Evolutionary conservation across 1,140 invertebrate species (phyloP), one percentile per base, ranked within the genome.

Genomic region (Chymomyza costata): DNA sequence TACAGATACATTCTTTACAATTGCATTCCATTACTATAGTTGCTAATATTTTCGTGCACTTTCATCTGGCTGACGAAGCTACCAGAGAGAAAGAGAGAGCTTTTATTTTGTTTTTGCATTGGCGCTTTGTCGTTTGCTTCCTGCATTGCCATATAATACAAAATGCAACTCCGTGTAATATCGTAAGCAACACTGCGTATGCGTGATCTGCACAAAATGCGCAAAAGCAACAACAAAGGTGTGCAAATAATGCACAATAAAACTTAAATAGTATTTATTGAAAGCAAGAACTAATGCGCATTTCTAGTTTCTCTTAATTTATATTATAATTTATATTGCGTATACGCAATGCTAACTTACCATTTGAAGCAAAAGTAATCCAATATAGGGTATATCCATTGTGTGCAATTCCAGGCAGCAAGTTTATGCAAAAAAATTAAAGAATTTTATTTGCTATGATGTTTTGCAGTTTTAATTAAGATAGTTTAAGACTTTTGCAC

Each of bases 341-440:
- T 25, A 25, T 25, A 25, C 21, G 21, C 6, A 14, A 17, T 31
- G n/a, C 17, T 2, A 14, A 63, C 73, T 80, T 35, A 80, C 73
- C 73, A 80, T 80, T 52, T 80, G 49, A 49, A 73, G 46, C 34
- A 61, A 41, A 49, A 73, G 49, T 80, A 80, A 80, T 80, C 73
- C 73, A 73, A 80, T 68, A 68, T 63, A 62, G 28, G 40, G 58
- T 56, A 58, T 81, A 80, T 80, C 73, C 73, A 80, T 80, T 65
- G 61, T 80, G 68, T 68, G 64, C 41, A 14, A 43, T 64, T 64
- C 55, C 38, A 64, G 49, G 49, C 48, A 64, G n/a, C 60, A 55
- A 64, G 43, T 53, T 40, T 15, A 44, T 16, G 19, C 14, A 21
- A 30, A 16, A 44, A 41, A 16, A 19, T 21, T n/a, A 41, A 19